Evolutionary conservation across 2,113 vertebrate genomes (phyloP), one percentile per base, ranked within the genome.

Genomic region (western clawed frog (Xenopus tropicalis)): DNA sequence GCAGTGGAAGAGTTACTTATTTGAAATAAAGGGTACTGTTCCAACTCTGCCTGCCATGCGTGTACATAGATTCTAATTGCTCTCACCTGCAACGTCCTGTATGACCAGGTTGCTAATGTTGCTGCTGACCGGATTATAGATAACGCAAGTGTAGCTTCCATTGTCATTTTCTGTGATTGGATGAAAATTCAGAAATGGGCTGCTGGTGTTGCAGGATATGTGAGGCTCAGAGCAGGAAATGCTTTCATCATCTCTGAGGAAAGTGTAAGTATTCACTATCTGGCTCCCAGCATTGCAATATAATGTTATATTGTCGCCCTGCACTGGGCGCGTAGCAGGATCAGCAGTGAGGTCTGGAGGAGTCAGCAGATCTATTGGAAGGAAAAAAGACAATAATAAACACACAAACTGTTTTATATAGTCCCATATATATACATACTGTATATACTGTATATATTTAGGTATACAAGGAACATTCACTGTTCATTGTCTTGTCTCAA

Each of bases 131-230:
- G 21, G 14, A 46, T 78, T 78, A 42, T 62, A 25, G 12, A 66
- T 71, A 17, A 11, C 51, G 57, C 69, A 71, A 11, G 10, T 68
- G 19, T 71, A 78, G 14, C 13, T 37, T n/a, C 64, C 76, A 20
- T 8, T 67, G 19, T 78, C 76, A 6, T n/a, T 72, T 21, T 21
- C 59, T n/a, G 62, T 48, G 23, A 72, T 72, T 12, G 70, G 70
- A 5, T 23, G 25, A 19, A 72, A 72, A 23, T 37, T 14, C 5
- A 71, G 58, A 46, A 11, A 23, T 23, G n/a, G 14, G 11, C 14
- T 25, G 14, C 19, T 62, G 0, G 14, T 3, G 7, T 14, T 63
- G 14, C 70, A 72, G 48, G 70, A 37, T 46, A 64, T 12, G 54
- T 63, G 61, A 10, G 23, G 1, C 0, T 13, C 1, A 19, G 12